Evolutionary conservation across 2,888 invertebrate species (phyloP), one percentile per base, ranked within the genome.

Genomic region (Pandemis corylana): DNA sequence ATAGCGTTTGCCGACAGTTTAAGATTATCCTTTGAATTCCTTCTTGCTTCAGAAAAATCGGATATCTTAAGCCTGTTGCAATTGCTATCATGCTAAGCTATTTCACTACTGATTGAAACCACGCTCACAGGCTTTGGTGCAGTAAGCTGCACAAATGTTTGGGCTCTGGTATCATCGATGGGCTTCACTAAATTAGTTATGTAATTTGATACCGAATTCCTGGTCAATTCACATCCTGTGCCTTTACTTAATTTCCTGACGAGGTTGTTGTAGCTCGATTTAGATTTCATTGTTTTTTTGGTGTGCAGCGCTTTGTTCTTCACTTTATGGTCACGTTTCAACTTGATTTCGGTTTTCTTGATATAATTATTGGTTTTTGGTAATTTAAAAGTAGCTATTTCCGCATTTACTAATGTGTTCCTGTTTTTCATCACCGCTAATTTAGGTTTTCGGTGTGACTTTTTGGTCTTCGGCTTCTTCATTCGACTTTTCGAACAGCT

Each of bases 41-140:
- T 49, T 13, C 12, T 49, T 51, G 51, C n/a, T n/a, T 51, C n/a
- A 51, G 0, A 51, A 51, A 51, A n/a, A 5, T 5, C 7, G 51
- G 51, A 51, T 51, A 51, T 13, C n/a, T 51, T 51, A 51, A 51
- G n/a, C 5, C 6, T n/a, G n/a, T 10, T 4, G 12, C 28, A 59
- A 59, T 4, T 5, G 28, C 59, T 28, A 59, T 59, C 59, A 12
- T 15, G 15, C 53, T 20, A 56, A 7, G 7, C 13, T 15, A 9
- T 15, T 13, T 53, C 15, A 53, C 15, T 15, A 7, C 9, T 66
- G 7, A 66, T 53, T 56, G 51, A 65, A 6, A 20, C 42, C 64
- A 59, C 42, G 81, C 86, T 86, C 78, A 87, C 92, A 67, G 91
- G 91, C 77, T 89, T 89, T 0, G 89, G 80, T 68, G 82, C 76